Evolutionary conservation across 2,797 vertebrate genomes (phyloP), one percentile per base, ranked within the genome.

Genomic region (Typhlichthys subterraneus): DNA sequence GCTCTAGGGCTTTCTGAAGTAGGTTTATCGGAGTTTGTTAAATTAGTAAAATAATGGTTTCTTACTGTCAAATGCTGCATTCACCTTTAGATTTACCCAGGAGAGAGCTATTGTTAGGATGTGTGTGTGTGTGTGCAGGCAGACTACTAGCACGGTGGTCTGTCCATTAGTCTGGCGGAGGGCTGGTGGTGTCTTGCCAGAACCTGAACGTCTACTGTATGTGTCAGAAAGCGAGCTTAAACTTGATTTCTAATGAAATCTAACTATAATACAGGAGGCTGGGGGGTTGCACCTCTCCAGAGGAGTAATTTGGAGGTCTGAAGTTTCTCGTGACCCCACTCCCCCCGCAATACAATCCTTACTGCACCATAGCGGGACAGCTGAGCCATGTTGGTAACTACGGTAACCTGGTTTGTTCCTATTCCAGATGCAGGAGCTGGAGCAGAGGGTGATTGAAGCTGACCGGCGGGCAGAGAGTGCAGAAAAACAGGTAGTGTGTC

Each of bases 371-470:
- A 47, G 49, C 53, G 50, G 46, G 50, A 48, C 48, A 51, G 4
- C 12, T 65, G 65, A 66, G 50, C 61, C 29, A 4, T 51, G 13
- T 46, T n/a, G 8, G 53, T 59, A 68, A 57, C 38, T 59, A 52
- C 53, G 50, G 15, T 53, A 70, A 70, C 56, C n/a, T 55, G 2
- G 67, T 49, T 17, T 73, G 52, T 67, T 4, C 65, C 1, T 45
- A 0, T 61, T 62, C 11, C 87, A 98, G 96, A 98, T 98, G 96
- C 96, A 95, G 75, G 96, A 98, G 80, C 73, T 98, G 89, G 96
- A 99, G 67, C 95, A 95, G 77, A 94, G 94, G 85, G 94, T 97
- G 81, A 84, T 85, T 1, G 94, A 98, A 80, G 93, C 96, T 1
- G 96, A 98, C 78, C 93, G 92, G 85, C 93, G 96, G 77, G 95